phyloP scores from a whole-genome alignment of 2,113 vertebrate genomes.

The Empidonax alnorum region DNA sequence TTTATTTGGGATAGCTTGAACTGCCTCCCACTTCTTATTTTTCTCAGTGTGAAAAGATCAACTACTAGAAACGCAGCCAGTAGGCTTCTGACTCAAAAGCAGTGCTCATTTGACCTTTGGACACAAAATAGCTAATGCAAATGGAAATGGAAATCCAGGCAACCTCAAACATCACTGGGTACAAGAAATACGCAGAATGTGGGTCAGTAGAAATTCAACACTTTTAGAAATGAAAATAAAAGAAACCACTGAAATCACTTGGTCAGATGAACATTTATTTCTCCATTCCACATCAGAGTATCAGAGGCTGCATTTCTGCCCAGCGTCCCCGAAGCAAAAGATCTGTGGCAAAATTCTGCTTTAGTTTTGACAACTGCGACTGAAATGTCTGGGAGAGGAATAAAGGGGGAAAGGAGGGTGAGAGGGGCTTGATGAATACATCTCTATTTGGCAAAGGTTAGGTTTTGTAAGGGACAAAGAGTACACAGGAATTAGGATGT shows the following conservation, averaged over 20 bases:
- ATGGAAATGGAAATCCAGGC: constrained; percentile 61
- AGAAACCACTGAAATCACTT: constrained; percentile 23
- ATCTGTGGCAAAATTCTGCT: not conserved
- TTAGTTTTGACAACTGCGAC: not conserved
- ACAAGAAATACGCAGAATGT: constrained; percentile 16
- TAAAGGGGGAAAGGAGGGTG: not conserved
- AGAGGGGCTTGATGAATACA: constrained; percentile 4
- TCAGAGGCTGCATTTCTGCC: not conserved
- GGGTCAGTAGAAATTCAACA: constrained; percentile 19
- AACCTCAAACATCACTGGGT: constrained; percentile 29
- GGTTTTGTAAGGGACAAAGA: not conserved
- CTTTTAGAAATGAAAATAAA: constrained; percentile 38
- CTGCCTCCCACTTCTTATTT: constrained; percentile 24
- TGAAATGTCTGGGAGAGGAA: not conserved
- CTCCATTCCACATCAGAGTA: not conserved
- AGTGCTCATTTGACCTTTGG: constrained; percentile 61
- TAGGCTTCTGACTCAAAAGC: constrained; percentile 59
- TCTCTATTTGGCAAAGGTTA: not conserved
- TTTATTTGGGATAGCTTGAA: constrained; percentile 62
- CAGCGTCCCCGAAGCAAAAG: not conserved
- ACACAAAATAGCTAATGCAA: constrained; percentile 53
- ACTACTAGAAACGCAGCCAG: constrained; percentile 46
- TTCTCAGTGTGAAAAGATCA: constrained; percentile 61
- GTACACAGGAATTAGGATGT: not conserved
- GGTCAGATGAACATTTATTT: constrained; percentile 45